Evolutionary conservation across 2,797 vertebrate genomes (phyloP).

Genomic region (Sebastes vulpes): DNA sequence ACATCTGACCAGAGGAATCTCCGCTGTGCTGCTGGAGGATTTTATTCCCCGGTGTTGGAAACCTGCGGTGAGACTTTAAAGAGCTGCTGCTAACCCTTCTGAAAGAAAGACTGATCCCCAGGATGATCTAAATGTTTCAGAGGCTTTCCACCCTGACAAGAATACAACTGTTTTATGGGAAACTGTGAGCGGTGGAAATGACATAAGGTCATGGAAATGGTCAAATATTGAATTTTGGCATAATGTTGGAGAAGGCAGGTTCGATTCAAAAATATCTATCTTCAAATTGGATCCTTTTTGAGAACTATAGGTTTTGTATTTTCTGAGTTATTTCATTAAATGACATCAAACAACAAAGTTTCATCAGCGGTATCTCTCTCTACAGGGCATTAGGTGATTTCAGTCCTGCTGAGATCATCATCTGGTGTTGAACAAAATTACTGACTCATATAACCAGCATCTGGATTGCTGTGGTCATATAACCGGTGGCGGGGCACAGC

Average conservation of each 20-base stretch:
- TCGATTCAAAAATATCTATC: background rate
- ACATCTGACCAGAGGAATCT: background rate
- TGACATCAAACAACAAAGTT: background rate
- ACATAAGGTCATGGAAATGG: background rate
- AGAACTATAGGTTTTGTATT: background rate
- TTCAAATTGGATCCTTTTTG: background rate
- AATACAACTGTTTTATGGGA: background rate
- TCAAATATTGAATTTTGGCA: background rate
- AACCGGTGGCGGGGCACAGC: slow-evolving; percentile 3
- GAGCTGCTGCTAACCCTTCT: background rate
- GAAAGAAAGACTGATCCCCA: background rate
- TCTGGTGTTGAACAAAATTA: slow-evolving; percentile 14
- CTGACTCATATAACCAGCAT: slow-evolving; percentile 38
- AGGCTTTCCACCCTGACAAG: background rate
- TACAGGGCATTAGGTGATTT: background rate
- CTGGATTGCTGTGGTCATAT: slow-evolving; percentile 42
- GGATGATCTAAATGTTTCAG: slow-evolving; percentile 30
- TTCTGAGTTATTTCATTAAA: background rate
- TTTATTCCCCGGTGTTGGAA: background rate
- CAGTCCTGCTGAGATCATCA: background rate
- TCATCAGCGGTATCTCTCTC: background rate
- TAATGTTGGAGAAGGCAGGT: background rate
- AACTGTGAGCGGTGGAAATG: background rate
- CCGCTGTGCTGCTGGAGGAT: background rate
- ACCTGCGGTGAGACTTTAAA: slow-evolving; percentile 1